Percentiles rank a stretch among this genome's conserved stretches.
phyloP scores from a whole-genome alignment of 2,888 invertebrate species.

The Teleogryllus oceanicus region DNA sequence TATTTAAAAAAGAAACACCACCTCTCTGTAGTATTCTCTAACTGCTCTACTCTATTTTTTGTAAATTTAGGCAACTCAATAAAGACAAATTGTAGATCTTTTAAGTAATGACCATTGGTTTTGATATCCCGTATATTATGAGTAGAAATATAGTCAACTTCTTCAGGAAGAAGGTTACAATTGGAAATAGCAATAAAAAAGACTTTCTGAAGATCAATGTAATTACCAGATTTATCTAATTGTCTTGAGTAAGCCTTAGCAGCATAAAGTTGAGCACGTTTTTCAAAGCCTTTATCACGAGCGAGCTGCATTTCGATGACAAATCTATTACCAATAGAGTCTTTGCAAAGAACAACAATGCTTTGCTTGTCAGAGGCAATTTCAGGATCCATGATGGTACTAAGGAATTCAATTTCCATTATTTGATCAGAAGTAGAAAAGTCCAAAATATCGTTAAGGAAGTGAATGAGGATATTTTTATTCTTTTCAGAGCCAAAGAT shows the following conservation, averaged over 20 bases:
- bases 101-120: conserved; percentile 40
- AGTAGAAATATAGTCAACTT: conserved; percentile 38
- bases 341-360: conserved; percentile 41
- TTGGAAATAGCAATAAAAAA: conserved; percentile 41
- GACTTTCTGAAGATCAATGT: conserved; percentile 40
- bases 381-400: conserved; percentile 19
- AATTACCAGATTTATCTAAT: conserved; percentile 35
- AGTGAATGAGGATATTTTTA: conserved; percentile 38
- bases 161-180: conserved; percentile 37
- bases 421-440: too few relatives aligned
- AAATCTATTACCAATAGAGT: conserved; percentile 37
- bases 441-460: neutral
- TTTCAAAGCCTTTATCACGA: conserved; percentile 38
- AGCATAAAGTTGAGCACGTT: conserved; percentile 41
- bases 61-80: conserved; percentile 39
- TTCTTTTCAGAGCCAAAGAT: conserved; percentile 38
- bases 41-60: neutral
- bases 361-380: conserved; percentile 38
- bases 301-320: conserved; percentile 41
- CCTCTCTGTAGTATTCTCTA: too few relatives aligned
- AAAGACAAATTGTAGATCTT: conserved; percentile 41
- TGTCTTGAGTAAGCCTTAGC: conserved; percentile 41
- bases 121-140: conserved; percentile 38
- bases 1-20: too few relatives aligned
- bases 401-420: neutral